These are phyloP conservation scores for Bradysia coprophila DNA, from an alignment of 1,140 invertebrate species.

Conservation along the genomic window DNA sequence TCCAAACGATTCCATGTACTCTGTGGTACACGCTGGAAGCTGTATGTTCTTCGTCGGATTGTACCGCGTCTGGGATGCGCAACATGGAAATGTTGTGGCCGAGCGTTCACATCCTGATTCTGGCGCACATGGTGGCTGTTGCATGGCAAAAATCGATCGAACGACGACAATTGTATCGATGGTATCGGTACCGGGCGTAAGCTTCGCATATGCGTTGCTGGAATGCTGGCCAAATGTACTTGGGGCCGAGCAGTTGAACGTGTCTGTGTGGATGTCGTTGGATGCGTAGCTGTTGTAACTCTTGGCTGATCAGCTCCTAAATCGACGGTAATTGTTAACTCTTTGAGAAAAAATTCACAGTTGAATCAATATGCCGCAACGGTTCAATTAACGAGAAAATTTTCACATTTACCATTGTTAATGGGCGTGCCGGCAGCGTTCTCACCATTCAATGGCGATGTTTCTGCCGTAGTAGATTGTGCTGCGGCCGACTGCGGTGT, in stretches of 20 bases:
- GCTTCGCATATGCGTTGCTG: conserved; percentile 11
- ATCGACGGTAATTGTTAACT: conserved; percentile 17
- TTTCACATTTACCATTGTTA: too few relatives aligned
- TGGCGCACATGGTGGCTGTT: conserved; percentile 24
- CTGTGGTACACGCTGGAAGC: too few relatives aligned
- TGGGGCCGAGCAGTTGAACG: conserved; percentile 43
- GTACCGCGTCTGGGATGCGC: too few relatives aligned
- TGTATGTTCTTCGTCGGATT: too few relatives aligned
- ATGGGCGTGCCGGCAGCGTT: not conserved
- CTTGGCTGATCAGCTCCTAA: conserved; percentile 33
- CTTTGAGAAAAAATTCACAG: conserved; percentile 7
- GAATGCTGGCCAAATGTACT: conserved; percentile 27
- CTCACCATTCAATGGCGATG: too few relatives aligned
- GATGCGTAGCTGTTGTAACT: conserved; percentile 39
- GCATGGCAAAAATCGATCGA: conserved; percentile 21
- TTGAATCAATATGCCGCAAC: too few relatives aligned
- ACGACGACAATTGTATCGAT: conserved; percentile 16
- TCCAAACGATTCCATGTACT: too few relatives aligned
- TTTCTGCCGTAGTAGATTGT: conserved; percentile 2
- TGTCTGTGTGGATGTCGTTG: conserved; percentile 44
- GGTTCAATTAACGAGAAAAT: too few relatives aligned
- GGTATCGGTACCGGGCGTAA: conserved; percentile 18
- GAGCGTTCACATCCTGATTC: too few relatives aligned
- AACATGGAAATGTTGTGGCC: too few relatives aligned
- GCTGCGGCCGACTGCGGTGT: conserved; percentile 6